Percentiles rank a stretch among this genome's conserved stretches.
Evolutionary conservation across 2,797 vertebrate genomes (phyloP).

Genomic region (Champsocephalus esox): DNA sequence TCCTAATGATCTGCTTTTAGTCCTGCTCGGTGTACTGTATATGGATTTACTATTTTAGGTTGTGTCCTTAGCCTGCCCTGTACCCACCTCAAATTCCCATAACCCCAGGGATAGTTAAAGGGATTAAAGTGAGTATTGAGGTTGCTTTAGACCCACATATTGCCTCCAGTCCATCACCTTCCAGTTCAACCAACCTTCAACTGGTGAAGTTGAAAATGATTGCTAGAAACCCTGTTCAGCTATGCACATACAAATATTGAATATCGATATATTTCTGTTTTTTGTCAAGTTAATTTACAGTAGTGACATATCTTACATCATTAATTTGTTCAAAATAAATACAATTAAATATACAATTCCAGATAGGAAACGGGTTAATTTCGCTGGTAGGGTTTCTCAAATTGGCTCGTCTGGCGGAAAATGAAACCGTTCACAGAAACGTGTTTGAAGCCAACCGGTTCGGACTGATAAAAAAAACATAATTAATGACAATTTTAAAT

Average conservation of each 20-base stretch:
- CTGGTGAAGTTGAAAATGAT: neutral
- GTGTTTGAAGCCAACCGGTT: conserved; percentile 74
- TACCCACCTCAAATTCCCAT: conserved; percentile 7
- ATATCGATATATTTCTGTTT: neutral
- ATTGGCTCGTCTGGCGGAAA: conserved; percentile 81
- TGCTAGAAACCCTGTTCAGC: neutral
- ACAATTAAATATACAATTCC: conserved; percentile 88
- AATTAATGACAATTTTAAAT: neutral
- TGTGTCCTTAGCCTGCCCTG: conserved; percentile 31
- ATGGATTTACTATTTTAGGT: conserved; percentile 33
- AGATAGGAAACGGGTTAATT: conserved; percentile 82
- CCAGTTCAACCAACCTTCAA: conserved; percentile 23
- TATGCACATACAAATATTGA: neutral
- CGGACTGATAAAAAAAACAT: conserved; percentile 13
- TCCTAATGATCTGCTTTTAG: conserved; percentile 41
- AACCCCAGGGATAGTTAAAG: conserved; percentile 21
- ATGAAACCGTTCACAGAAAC: conserved; percentile 77
- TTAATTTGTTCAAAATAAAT: conserved; percentile 86
- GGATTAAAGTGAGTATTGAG: conserved; percentile 27
- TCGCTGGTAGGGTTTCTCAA: conserved; percentile 81
- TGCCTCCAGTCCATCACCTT: conserved; percentile 2
- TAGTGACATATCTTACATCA: conserved; percentile 89
- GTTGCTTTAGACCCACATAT: conserved; percentile 1
- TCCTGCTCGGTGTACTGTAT: conserved; percentile 10
- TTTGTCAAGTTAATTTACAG: conserved; percentile 84